Base-by-base conservation (phyloP, 2,888 invertebrate species). In the Meandrusa payeni region DNA sequence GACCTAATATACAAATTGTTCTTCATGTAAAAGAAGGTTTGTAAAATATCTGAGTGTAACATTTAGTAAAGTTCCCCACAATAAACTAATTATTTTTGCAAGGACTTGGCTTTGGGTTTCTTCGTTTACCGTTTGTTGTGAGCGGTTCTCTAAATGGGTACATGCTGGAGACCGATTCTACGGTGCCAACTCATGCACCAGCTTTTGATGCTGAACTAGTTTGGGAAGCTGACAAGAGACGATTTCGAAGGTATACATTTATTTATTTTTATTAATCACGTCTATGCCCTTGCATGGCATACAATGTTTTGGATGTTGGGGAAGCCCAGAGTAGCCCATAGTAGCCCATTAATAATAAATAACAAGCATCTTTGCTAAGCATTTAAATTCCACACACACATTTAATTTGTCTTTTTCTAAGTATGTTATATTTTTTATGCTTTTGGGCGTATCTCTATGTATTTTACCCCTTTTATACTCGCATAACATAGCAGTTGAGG, bases 161-260 rank as follows among this genome's bases (percentile, higher is more conserved):
- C 51, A 89, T 90, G 62, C 72, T 92, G 56, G 93, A 94, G 71
- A 92, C 94, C 0, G 93, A 93, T 60, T 86, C 90, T 6, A 88
- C 89, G 4, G 81, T 89, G 1, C 86, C 92, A 0, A 80, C 85
- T 17, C 87, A 90, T 31, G 77, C 88, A 41, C 92, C 93, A 0
- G 75, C 89, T 28, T 94, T 94, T 64, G 91, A 92, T 50, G 93
- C 92, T 11, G 93, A 94, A 66, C 89, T 95, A 41, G 91, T 94
- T 36, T 95, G 95, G 95, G 94, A 94, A 70, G 91, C 93, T 1
- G 93, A 93, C 54, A 93, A 93, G 74, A 89, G 90, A 54, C 89
- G 90, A 46, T 86, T 94, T 52, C 89, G 94, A 57, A 90, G 91
- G 92, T 91, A 72, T 47, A 60, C n/a, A n/a, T n/a, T n/a, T n/a